phyloP scores from a whole-genome alignment of 1,140 invertebrate species.

The Holcopasites calliopsidis region DNA sequence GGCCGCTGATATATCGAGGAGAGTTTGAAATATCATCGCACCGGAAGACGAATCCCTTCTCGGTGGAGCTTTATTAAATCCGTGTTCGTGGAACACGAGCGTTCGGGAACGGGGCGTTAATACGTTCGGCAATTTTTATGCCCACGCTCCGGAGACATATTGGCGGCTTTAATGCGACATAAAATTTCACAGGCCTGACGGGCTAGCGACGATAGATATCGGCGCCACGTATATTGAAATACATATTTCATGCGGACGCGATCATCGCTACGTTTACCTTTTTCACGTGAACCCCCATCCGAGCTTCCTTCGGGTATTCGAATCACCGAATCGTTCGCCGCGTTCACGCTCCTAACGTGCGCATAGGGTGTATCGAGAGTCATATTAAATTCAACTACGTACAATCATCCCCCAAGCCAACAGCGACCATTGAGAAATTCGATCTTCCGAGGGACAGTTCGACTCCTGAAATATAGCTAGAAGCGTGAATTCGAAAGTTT shows the following conservation, averaged over 20 bases:
- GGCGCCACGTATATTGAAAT: slow-evolving; percentile 68
- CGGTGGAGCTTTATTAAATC: slow-evolving; percentile 65
- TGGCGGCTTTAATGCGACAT: slow-evolving; percentile 69
- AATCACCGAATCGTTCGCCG: slow-evolving; percentile 20
- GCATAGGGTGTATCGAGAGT: background rate
- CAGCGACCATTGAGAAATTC: slow-evolving; percentile 51
- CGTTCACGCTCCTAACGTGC: slow-evolving; percentile 7
- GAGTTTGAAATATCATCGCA: slow-evolving; percentile 47
- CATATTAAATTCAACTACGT: slow-evolving; percentile 18
- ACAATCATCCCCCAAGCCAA: background rate
- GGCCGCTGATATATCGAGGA: slow-evolving; percentile 42
- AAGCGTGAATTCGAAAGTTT: slow-evolving; percentile 47
- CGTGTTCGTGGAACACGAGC: slow-evolving; percentile 44
- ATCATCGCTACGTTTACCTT: slow-evolving; percentile 46
- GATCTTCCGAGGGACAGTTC: slow-evolving; percentile 32
- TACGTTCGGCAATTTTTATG: slow-evolving; percentile 70
- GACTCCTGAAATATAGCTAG: slow-evolving; percentile 36
- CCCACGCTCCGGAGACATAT: slow-evolving; percentile 58
- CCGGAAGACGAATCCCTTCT: slow-evolving; percentile 58
- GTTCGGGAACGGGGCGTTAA: slow-evolving; percentile 58
- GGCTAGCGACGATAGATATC: slow-evolving; percentile 53
- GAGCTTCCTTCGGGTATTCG: slow-evolving; percentile 31
- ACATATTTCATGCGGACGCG: slow-evolving; percentile 69
- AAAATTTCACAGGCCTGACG: slow-evolving; percentile 60
- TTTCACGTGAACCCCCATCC: slow-evolving; percentile 24